Conservation (phyloP, 2,888 invertebrate species). For the Cheilosia impressa region DNA sequence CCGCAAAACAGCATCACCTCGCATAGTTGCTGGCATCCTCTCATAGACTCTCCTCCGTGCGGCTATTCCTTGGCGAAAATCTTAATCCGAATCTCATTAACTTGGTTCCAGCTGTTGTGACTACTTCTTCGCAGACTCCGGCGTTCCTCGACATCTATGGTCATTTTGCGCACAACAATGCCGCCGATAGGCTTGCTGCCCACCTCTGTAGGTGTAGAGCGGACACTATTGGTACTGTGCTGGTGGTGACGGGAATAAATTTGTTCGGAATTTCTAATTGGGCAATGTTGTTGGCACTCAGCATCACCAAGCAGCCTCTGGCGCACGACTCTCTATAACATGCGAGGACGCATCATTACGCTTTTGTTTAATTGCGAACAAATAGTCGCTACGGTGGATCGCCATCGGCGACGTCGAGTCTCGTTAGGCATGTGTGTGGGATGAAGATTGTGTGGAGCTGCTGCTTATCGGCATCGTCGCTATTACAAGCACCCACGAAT, state of each 20-base stretch:
- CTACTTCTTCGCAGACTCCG: slow-evolving; percentile 8
- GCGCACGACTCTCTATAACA: slow-evolving; percentile 15
- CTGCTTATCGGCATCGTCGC: slow-evolving; percentile 45
- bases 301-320: slow-evolving; percentile 30
- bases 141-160: slow-evolving; percentile 49
- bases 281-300: slow-evolving; percentile 64
- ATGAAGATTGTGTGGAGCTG: slow-evolving; percentile 29
- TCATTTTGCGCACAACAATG: slow-evolving; percentile 49
- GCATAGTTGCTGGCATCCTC: neutral
- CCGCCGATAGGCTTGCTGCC: slow-evolving; percentile 42
- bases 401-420: slow-evolving; percentile 67
- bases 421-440: slow-evolving; percentile 70
- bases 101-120: slow-evolving; percentile 49
- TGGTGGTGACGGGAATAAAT: slow-evolving; percentile 66
- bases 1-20: neutral
- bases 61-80: slow-evolving; percentile 36
- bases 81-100: slow-evolving; percentile 75
- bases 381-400: slow-evolving; percentile 54
- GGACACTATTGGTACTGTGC: slow-evolving; percentile 27
- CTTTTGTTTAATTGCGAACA: slow-evolving; percentile 75
- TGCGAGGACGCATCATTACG: slow-evolving; percentile 71
- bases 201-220: neutral
- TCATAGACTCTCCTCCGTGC: neutral
- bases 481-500: slow-evolving; percentile 67
- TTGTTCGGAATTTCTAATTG: slow-evolving; percentile 75